phyloP scores from a whole-genome alignment of 2,888 invertebrate species.

The Ptychoptera albimana region DNA sequence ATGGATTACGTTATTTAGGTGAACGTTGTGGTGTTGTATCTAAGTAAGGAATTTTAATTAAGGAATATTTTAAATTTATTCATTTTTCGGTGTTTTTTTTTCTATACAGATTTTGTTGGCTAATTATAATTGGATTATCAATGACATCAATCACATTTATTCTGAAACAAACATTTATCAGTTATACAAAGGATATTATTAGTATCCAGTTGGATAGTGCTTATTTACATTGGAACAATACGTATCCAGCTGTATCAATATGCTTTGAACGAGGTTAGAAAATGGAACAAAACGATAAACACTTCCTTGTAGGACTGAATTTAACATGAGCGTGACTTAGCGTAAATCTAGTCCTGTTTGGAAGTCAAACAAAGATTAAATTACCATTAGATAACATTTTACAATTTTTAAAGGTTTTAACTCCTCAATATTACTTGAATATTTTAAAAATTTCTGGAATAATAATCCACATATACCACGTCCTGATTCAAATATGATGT shows the following conservation, averaged over 20 bases:
- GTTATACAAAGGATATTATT: constrained; percentile 5
- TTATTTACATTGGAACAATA: constrained; percentile 8
- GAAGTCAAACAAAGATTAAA: too few relatives aligned
- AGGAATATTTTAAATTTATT: not conserved
- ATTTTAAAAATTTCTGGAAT: constrained; percentile 2
- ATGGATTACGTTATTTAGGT: constrained; percentile 9
- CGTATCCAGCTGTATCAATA: constrained; percentile 10
- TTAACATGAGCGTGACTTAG: too few relatives aligned
- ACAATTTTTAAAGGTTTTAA: not conserved
- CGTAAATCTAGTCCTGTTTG: too few relatives aligned
- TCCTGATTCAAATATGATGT: too few relatives aligned
- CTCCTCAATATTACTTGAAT: not conserved
- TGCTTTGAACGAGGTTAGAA: constrained; percentile 6
- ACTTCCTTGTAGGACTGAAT: too few relatives aligned
- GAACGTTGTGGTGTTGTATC: constrained; percentile 4
- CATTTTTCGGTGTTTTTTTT: not conserved
- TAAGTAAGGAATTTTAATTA: constrained; percentile 5
- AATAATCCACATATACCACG: not conserved
- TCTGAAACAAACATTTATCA: constrained; percentile 4
- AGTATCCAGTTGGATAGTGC: constrained; percentile 9
- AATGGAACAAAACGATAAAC: too few relatives aligned
- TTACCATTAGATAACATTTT: too few relatives aligned
- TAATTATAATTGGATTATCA: constrained; percentile 3
- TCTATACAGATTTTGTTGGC: constrained; percentile 8
- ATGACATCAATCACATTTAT: constrained; percentile 6